A percentile compares a stretch with the other conserved stretches of the same genome.
phyloP scores from a whole-genome alignment of 2,888 invertebrate genomes.

The Lasioglossum malachurum region DNA sequence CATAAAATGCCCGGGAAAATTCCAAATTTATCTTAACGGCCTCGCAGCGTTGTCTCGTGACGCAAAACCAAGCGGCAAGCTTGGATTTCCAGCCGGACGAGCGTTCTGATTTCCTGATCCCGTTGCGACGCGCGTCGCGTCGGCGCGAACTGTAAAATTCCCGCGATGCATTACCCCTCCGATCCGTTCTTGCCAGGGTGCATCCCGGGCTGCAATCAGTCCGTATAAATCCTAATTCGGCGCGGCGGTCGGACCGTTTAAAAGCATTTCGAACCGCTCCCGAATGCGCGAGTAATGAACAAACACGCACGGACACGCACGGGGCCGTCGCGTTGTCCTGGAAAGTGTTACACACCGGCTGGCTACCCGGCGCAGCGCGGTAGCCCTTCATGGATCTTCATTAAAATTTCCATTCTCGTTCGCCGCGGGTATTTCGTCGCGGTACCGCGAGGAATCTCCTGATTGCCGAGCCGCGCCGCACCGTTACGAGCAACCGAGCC shows the following conservation, averaged over 20 bases:
- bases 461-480: not conserved
- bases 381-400: slow-evolving; percentile 18
- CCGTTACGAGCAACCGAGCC: not conserved
- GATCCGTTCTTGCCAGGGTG: slow-evolving; percentile 11
- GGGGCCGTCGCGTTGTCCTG: not conserved
- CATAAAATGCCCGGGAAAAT: too few relatives aligned
- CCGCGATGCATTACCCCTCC: not conserved
- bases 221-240: slow-evolving; percentile 56
- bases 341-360: not conserved
- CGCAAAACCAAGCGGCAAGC: too few relatives aligned
- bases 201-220: slow-evolving; percentile 12
- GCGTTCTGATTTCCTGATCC: too few relatives aligned
- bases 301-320: not conserved
- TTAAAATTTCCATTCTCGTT: slow-evolving; percentile 41
- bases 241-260: slow-evolving; percentile 29
- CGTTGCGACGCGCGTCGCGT: not conserved
- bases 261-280: slow-evolving; percentile 42
- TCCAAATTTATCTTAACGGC: too few relatives aligned
- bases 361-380: not conserved
- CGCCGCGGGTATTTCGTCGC: not conserved
- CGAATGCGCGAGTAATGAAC: slow-evolving; percentile 9
- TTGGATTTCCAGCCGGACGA: not conserved
- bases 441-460: not conserved
- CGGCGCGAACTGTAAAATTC: slow-evolving; percentile 33
- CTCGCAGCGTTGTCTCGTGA: too few relatives aligned